Evolutionary conservation across 2,113 vertebrate species (phyloP).

Genomic region (Pimephales promelas): DNA sequence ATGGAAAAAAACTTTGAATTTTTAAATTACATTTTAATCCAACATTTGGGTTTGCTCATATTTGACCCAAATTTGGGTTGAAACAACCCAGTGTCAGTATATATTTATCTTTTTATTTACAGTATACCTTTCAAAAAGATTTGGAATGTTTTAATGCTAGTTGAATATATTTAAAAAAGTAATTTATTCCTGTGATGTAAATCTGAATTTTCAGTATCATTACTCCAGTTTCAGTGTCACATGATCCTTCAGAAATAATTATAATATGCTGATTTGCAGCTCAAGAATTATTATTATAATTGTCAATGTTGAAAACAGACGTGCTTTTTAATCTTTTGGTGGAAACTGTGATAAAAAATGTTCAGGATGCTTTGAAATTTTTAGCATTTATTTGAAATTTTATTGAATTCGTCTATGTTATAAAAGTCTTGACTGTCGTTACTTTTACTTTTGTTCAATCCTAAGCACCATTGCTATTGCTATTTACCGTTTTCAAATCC

Average conservation of each 20-base stretch:
- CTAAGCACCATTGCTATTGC: background rate
- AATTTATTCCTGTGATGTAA: background rate
- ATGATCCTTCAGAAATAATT: background rate
- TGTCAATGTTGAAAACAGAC: background rate
- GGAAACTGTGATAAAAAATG: background rate
- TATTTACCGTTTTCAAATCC: too few relatives aligned
- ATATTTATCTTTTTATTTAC: too few relatives aligned
- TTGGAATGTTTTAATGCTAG: background rate
- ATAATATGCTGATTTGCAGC: too few relatives aligned
- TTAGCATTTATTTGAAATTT: background rate
- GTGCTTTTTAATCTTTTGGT: background rate
- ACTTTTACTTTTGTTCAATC: background rate
- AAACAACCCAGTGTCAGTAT: too few relatives aligned
- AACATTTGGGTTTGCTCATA: too few relatives aligned
- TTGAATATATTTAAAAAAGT: background rate
- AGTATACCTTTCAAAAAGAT: too few relatives aligned
- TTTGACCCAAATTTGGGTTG: too few relatives aligned
- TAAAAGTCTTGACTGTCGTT: background rate
- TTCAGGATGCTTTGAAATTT: background rate
- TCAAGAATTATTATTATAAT: background rate
- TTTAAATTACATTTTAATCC: too few relatives aligned
- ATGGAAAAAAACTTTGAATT: too few relatives aligned
- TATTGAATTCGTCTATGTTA: background rate
- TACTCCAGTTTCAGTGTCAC: background rate
- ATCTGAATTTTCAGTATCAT: background rate